phyloP scores from a whole-genome alignment of 2,888 invertebrate species.

The Zhuqinia jingwanae region DNA sequence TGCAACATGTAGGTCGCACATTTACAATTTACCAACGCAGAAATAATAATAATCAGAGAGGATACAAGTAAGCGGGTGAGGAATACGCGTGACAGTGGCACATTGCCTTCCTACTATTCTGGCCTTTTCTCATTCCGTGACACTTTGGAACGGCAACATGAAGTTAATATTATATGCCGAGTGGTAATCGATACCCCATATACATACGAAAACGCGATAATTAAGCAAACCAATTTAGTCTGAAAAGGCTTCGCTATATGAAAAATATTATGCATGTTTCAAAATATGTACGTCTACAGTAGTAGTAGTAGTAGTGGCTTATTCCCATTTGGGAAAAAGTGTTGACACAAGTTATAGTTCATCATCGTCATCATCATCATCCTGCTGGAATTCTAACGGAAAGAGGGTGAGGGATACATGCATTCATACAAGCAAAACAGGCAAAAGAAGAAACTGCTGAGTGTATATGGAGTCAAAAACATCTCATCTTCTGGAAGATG shows the following conservation, averaged over 20 bases:
- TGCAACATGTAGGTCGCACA: not conserved
- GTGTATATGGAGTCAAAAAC: slow-evolving; percentile 54
- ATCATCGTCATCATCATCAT: too few relatives aligned
- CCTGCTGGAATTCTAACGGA: too few relatives aligned
- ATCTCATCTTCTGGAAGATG: slow-evolving; percentile 47
- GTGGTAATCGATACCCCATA: slow-evolving; percentile 55
- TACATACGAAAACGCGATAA: slow-evolving; percentile 48
- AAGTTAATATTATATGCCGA: slow-evolving; percentile 57
- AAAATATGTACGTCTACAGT: too few relatives aligned
- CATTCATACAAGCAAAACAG: not conserved
- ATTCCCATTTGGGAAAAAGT: too few relatives aligned
- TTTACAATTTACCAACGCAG: not conserved
- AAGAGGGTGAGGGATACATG: too few relatives aligned
- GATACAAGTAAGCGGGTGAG: not conserved
- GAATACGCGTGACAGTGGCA: not conserved
- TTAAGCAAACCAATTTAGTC: slow-evolving; percentile 40
- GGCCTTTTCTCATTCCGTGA: slow-evolving; percentile 1
- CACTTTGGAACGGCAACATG: slow-evolving; percentile 33
- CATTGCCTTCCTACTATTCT: not conserved
- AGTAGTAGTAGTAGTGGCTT: too few relatives aligned
- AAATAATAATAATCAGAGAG: not conserved
- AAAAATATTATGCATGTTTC: too few relatives aligned
- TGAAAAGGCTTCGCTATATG: too few relatives aligned
- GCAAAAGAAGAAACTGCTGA: not conserved
- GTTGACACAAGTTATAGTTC: too few relatives aligned